phyloP scores from a whole-genome alignment of 2,888 invertebrate species.

The Plebejus melissa region DNA sequence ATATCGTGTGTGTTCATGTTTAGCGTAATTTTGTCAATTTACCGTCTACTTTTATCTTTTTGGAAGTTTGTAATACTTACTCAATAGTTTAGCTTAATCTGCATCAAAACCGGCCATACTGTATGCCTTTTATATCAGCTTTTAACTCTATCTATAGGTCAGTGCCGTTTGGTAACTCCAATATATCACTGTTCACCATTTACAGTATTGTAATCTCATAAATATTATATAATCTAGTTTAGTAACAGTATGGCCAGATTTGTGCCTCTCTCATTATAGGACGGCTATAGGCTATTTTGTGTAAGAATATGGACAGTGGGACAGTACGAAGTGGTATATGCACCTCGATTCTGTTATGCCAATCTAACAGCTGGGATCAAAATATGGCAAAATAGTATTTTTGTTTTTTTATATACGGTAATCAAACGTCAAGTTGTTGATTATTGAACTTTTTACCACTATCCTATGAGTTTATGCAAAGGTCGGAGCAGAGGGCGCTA shows the following conservation, averaged over 20 bases:
- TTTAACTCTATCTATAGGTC: background rate
- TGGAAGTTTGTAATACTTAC: too few relatives aligned
- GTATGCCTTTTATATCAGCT: background rate
- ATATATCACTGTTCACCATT: constrained; percentile 8
- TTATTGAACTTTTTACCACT: too few relatives aligned
- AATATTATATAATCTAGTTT: constrained; percentile 16
- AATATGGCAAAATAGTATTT: background rate
- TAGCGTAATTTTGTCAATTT: too few relatives aligned
- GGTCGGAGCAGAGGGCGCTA: too few relatives aligned
- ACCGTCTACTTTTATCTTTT: too few relatives aligned
- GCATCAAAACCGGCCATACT: too few relatives aligned
- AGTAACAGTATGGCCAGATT: background rate
- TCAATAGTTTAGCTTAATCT: background rate
- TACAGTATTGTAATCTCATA: background rate
- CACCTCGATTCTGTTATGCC: background rate
- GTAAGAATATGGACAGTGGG: background rate
- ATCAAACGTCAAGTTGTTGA: too few relatives aligned
- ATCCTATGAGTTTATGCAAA: too few relatives aligned
- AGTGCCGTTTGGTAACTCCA: background rate
- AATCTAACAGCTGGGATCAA: background rate
- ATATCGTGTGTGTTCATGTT: too few relatives aligned
- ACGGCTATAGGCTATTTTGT: background rate
- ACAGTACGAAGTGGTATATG: background rate
- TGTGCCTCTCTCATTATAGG: background rate
- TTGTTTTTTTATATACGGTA: too few relatives aligned